A percentile compares a stretch with the other conserved stretches of the same genome.
Evolutionary conservation across 2,797 vertebrate species (phyloP).

Genomic region (Hafferia zeledoni): DNA sequence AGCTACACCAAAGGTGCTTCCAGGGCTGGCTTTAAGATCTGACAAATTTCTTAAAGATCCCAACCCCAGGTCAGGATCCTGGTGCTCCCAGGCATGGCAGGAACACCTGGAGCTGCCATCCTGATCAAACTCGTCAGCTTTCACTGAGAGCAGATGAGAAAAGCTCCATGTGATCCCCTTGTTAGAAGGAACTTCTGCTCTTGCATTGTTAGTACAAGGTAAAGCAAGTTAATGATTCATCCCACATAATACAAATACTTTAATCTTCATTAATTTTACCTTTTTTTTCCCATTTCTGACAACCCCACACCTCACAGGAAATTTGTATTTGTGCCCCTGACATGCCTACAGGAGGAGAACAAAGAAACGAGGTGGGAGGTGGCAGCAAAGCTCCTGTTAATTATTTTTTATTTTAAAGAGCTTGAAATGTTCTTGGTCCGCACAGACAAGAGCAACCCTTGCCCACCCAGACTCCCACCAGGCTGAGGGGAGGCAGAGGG

Average conservation of each 20-base stretch:
- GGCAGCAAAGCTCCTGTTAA: neutral
- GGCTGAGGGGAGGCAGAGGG: neutral
- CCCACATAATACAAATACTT: neutral
- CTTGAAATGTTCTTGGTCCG: neutral
- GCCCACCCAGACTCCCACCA: neutral
- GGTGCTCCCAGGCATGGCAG: neutral
- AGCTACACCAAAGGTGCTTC: neutral
- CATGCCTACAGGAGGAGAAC: neutral
- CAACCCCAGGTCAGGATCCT: neutral
- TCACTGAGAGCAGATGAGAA: neutral
- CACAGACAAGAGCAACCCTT: neutral
- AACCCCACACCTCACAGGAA: neutral
- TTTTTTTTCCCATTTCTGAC: neutral
- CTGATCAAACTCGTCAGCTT: neutral
- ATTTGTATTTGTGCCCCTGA: neutral
- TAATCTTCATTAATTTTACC: neutral
- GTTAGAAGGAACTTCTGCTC: neutral
- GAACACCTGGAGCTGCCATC: neutral
- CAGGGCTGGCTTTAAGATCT: neutral
- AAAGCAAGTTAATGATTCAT: neutral
- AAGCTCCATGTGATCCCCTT: accelerated
- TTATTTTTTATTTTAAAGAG: neutral
- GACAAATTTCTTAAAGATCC: neutral
- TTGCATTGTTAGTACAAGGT: neutral
- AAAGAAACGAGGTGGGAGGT: neutral